Conservation (phyloP, 2,797 vertebrate genomes). For the Clamator glandarius region DNA sequence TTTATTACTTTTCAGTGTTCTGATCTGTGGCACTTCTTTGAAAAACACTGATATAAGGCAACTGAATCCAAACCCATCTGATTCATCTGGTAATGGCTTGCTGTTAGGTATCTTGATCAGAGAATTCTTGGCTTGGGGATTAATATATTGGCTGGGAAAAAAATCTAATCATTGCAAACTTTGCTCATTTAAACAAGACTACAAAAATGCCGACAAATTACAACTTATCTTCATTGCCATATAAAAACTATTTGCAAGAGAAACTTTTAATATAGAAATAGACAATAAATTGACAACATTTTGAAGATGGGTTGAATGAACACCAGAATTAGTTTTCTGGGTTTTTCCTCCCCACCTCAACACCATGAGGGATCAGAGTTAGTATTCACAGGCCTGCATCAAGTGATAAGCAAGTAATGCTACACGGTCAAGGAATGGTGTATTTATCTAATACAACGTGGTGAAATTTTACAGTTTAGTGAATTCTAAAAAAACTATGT, state of each 20-base stretch:
- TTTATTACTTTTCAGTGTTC: not conserved
- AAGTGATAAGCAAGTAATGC: not conserved
- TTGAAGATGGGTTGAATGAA: conserved; percentile 3
- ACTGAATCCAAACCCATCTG: not conserved
- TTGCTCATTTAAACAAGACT: not conserved
- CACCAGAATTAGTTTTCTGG: not conserved
- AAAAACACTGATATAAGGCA: not conserved
- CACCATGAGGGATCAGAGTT: not conserved
- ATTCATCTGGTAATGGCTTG: not conserved
- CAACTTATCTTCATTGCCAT: not conserved
- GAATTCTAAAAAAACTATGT: not conserved
- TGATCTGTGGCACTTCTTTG: not conserved
- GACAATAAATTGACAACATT: not conserved
- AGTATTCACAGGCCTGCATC: not conserved
- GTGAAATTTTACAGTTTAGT: not conserved
- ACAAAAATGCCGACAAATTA: not conserved
- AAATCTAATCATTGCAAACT: not conserved
- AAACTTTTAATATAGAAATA: not conserved
- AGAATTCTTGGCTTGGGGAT: not conserved
- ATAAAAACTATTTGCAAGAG: not conserved
- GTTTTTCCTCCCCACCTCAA: not conserved
- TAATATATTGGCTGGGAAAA: not conserved
- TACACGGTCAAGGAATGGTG: not conserved
- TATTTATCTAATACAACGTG: not conserved
- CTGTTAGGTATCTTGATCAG: not conserved